These are phyloP conservation scores for Fragum fragum DNA, from an alignment of 2,888 invertebrate genomes.

Conservation along the genomic window DNA sequence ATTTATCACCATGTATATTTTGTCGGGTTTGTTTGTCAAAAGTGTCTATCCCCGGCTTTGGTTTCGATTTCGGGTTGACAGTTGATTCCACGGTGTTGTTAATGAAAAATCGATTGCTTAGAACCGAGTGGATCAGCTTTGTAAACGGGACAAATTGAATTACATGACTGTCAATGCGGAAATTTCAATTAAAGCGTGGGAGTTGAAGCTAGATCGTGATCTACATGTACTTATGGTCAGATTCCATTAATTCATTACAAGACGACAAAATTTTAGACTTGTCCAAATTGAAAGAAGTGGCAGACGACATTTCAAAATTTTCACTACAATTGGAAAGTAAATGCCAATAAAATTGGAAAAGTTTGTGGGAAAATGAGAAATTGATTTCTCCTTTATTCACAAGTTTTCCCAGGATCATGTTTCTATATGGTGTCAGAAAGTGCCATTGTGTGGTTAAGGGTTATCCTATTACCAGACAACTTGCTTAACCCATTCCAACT, in stretches of 20 bases:
- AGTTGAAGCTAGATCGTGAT: not conserved
- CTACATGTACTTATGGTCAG: no score
- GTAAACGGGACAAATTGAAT: not conserved
- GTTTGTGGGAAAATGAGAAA: no score
- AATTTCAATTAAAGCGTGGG: not conserved
- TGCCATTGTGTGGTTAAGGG: no score
- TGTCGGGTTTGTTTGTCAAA: constrained; percentile 14
- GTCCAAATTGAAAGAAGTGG: not conserved
- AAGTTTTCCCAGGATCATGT: no score
- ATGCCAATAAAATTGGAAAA: no score
- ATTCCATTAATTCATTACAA: not conserved
- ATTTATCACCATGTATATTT: constrained; percentile 15
- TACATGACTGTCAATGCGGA: not conserved
- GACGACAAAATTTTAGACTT: not conserved
- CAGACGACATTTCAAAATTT: not conserved
- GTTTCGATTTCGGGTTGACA: not conserved
- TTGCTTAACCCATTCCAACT: no score
- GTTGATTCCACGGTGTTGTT: not conserved
- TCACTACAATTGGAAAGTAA: no score
- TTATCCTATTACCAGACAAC: no score
- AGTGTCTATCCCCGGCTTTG: not conserved
- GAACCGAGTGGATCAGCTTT: not conserved
- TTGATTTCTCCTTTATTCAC: no score
- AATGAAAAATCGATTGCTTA: not conserved
- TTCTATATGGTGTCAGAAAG: no score